Conservation (phyloP, 2,888 invertebrate species). For the Halictus quadricinctus region DNA sequence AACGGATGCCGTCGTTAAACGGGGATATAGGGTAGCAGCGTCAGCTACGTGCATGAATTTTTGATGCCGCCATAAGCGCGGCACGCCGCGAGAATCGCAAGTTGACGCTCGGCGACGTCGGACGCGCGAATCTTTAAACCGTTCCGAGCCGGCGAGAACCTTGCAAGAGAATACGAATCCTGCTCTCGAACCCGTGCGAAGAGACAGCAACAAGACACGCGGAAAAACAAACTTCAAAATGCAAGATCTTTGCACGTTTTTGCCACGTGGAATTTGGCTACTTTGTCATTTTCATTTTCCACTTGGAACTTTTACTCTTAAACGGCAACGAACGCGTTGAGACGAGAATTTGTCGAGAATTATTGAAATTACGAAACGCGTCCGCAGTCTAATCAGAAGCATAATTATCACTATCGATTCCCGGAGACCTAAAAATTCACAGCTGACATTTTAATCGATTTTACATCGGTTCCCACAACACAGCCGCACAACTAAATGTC, state of each 20-base stretch:
- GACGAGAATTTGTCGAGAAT: too few relatives aligned
- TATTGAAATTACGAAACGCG: too few relatives aligned
- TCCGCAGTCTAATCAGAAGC: too few relatives aligned
- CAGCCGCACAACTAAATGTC: neutral
- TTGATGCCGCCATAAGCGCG: conserved; percentile 49
- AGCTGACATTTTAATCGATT: neutral
- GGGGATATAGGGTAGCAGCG: conserved; percentile 52
- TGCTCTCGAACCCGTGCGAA: neutral
- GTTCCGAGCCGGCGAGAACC: neutral
- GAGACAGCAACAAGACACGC: neutral
- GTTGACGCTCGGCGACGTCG: conserved; percentile 16
- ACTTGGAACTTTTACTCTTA: too few relatives aligned
- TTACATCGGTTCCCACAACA: neutral
- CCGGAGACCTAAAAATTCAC: neutral
- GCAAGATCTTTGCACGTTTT: neutral
- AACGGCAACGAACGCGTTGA: too few relatives aligned
- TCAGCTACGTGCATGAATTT: conserved; percentile 52
- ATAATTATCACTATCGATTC: neutral
- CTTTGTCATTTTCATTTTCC: too few relatives aligned
- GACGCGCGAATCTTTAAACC: conserved; percentile 40
- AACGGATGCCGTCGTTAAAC: conserved; percentile 37
- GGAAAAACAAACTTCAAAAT: neutral
- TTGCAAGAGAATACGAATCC: conserved; percentile 10
- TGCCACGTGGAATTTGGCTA: neutral
- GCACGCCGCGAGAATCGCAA: conserved; percentile 47